A percentile compares a stretch with the other conserved stretches of the same genome.
Conservation (phyloP, 2,797 vertebrate species). For the Neomorphus geoffroyi region DNA sequence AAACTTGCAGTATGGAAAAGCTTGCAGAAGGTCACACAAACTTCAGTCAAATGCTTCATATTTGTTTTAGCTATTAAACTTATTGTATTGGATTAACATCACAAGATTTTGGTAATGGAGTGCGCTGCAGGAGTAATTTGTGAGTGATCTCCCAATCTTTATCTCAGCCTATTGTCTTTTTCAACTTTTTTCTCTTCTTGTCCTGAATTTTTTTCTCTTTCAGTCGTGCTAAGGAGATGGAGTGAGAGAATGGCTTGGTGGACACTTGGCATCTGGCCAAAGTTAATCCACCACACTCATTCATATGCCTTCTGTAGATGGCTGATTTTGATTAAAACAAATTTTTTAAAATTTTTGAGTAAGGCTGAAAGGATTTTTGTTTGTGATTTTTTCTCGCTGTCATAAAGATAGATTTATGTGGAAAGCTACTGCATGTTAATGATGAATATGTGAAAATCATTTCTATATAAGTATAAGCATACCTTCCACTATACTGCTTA, state of each 20-base stretch:
- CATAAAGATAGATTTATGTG: not conserved
- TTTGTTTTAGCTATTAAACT: not conserved
- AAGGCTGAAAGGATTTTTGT: not conserved
- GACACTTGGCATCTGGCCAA: not conserved
- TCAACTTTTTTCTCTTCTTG: not conserved
- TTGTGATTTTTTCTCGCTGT: not conserved
- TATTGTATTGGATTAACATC: not conserved
- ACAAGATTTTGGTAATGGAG: not conserved
- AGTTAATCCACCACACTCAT: not conserved
- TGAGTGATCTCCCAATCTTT: not conserved
- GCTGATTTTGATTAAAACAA: conserved; percentile 17
- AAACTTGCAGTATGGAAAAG: not conserved
- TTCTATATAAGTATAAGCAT: not conserved
- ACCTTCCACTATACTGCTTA: not conserved
- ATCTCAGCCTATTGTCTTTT: not conserved
- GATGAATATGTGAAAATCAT: not conserved
- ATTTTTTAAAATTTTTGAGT: conserved; percentile 4
- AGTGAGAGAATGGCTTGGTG: not conserved
- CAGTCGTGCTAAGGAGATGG: not conserved
- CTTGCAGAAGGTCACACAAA: not conserved
- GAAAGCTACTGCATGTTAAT: not conserved
- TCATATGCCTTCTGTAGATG: not conserved
- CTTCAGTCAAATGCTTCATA: not conserved
- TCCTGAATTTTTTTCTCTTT: not conserved
- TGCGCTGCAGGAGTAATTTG: not conserved